Evolutionary conservation across 2,113 vertebrate species (phyloP).

Genomic region (Poecilia latipinna): DNA sequence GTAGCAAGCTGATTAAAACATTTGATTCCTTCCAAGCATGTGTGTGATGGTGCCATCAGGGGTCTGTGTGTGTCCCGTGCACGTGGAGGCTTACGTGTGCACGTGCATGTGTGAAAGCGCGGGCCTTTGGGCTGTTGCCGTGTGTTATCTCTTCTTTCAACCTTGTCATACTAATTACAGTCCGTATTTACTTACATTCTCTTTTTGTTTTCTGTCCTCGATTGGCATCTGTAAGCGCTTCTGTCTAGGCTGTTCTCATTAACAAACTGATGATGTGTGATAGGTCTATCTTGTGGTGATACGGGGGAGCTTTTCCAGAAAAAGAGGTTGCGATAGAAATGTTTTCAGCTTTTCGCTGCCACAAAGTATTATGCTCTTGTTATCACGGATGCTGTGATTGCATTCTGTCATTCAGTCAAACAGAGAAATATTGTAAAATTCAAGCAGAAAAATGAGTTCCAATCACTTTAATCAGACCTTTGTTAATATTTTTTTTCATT

Average conservation of each 20-base stretch:
- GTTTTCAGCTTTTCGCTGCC: constrained; percentile 65
- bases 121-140: constrained; percentile 66
- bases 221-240: constrained; percentile 75
- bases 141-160: constrained; percentile 80
- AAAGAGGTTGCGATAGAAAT: constrained; percentile 76
- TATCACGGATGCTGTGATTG: constrained; percentile 67
- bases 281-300: constrained; percentile 73
- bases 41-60: constrained; percentile 11
- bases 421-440: constrained; percentile 28
- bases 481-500: constrained; percentile 29
- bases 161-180: constrained; percentile 82
- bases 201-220: constrained; percentile 76
- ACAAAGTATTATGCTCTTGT: constrained; percentile 67
- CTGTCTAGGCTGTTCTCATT: constrained; percentile 75
- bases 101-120: constrained; percentile 33
- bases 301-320: constrained; percentile 58
- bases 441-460: constrained; percentile 26
- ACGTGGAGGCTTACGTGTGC: constrained; percentile 19
- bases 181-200: constrained; percentile 81
- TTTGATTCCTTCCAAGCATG: constrained; percentile 70
- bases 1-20: constrained; percentile 83
- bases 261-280: constrained; percentile 76
- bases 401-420: constrained; percentile 47
- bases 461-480: constrained; percentile 20
- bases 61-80: constrained; percentile 49